These are phyloP conservation scores for Dendrolimus houi DNA, from an alignment of 2,888 invertebrate genomes.

Conservation along the genomic window DNA sequence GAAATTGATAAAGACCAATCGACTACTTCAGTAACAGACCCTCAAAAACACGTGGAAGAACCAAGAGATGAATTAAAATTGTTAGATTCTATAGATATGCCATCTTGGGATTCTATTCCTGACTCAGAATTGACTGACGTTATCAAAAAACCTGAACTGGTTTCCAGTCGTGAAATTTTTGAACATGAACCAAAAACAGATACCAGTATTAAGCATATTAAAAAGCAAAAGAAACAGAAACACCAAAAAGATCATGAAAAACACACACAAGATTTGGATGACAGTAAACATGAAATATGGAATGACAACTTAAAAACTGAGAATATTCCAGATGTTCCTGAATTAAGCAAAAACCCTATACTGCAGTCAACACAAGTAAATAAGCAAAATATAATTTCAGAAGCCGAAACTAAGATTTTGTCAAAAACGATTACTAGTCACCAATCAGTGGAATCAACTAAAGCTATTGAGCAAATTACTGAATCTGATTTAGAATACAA, in stretches of 20 bases:
- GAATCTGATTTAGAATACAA: too few species aligned
- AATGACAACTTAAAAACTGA: not conserved
- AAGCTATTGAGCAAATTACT: too few species aligned
- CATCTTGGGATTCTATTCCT: slow-evolving; percentile 1
- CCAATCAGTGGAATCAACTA: too few species aligned
- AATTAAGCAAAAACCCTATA: not conserved
- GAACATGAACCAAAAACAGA: not conserved
- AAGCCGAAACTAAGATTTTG: not conserved
- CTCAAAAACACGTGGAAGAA: slow-evolving; percentile 5
- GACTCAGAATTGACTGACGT: not conserved
- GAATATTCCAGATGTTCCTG: not conserved
- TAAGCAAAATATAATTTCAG: not conserved
- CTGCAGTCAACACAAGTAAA: not conserved
- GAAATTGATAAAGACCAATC: slow-evolving; percentile 16
- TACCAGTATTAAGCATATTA: slow-evolving; percentile 8
- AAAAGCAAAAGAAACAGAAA: slow-evolving; percentile 16
- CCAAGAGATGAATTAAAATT: not conserved
- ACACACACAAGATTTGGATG: not conserved
- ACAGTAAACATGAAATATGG: not conserved
- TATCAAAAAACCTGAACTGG: not conserved
- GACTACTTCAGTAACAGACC: not conserved
- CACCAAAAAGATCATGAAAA: slow-evolving; percentile 3
- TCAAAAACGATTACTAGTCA: not conserved
- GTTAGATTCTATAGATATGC: not conserved
- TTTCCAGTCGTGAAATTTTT: not conserved